These are phyloP conservation scores for Cygnus buccinator DNA, from an alignment of 2,113 vertebrate species.

Conservation along the genomic window DNA sequence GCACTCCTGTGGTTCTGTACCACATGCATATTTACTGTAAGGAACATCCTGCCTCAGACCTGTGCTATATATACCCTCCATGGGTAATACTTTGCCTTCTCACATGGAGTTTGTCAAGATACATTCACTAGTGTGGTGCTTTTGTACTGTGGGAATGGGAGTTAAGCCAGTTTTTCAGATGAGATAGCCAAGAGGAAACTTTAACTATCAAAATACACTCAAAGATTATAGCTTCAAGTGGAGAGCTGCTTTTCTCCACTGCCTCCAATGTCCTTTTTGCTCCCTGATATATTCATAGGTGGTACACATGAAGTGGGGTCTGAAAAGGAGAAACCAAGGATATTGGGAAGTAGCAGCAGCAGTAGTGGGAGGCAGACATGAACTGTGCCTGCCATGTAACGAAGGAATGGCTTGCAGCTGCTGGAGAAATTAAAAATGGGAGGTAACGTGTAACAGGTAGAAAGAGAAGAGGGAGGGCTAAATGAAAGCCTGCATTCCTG, in stretches of 20 bases:
- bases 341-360: neutral
- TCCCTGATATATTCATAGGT: neutral
- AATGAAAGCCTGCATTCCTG: neutral
- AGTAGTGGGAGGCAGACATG: neutral
- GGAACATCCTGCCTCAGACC: neutral
- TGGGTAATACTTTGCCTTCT: neutral
- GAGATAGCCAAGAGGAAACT: neutral
- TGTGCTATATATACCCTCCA: neutral
- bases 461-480: rapidly evolving
- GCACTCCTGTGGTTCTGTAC: neutral
- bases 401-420: neutral
- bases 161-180: conserved; percentile 12
- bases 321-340: neutral
- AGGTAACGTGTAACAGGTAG: neutral
- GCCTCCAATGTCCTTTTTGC: neutral
- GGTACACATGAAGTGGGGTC: neutral
- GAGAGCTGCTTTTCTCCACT: neutral
- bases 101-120: neutral
- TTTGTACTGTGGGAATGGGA: rapidly evolving
- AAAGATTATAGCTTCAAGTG: neutral
- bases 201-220: neutral
- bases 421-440: neutral
- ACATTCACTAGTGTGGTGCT: rapidly evolving
- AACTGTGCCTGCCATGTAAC: neutral
- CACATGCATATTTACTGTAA: rapidly evolving